Evolutionary conservation across 2,888 invertebrate species (phyloP).

Genomic region (Cheilosia scutellata): DNA sequence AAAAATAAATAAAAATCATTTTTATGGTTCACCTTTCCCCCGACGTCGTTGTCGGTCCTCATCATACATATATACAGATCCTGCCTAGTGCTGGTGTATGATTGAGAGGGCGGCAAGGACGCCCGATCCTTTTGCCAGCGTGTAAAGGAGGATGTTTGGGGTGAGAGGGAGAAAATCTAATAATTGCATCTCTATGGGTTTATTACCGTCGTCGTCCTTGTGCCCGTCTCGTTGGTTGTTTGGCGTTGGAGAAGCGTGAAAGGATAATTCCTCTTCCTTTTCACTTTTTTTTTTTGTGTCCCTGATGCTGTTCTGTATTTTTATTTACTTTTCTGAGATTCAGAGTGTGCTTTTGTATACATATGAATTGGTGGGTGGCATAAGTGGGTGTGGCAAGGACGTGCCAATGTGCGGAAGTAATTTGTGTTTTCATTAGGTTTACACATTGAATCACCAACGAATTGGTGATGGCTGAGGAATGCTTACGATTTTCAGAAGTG

Average conservation of each 20-base stretch:
- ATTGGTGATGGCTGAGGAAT: conserved; percentile 63
- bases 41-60: not conserved
- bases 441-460: conserved; percentile 75
- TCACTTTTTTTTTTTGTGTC: not conserved
- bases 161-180: conserved; percentile 77
- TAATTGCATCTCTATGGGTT: conserved; percentile 79
- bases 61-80: conserved; percentile 31
- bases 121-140: conserved; percentile 14
- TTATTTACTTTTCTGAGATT: conserved; percentile 70
- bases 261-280: conserved; percentile 68
- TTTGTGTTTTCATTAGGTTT: conserved; percentile 82
- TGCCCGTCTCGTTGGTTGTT: conserved; percentile 34
- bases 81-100: conserved; percentile 34
- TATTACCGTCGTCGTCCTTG: conserved; percentile 73
- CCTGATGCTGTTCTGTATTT: conserved; percentile 42
- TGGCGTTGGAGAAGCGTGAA: conserved; percentile 55
- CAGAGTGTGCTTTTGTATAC: conserved; percentile 37
- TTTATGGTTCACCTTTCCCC: conserved; percentile 49
- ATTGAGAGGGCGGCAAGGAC: conserved; percentile 43
- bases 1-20: conserved; percentile 65
- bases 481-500: conserved; percentile 37
- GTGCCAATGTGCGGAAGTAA: conserved; percentile 83
- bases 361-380: conserved; percentile 22
- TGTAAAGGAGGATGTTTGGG: conserved; percentile 40
- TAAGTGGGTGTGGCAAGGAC: conserved; percentile 76